phyloP scores from a whole-genome alignment of 2,888 invertebrate genomes.

The Boloria euphrosyne region DNA sequence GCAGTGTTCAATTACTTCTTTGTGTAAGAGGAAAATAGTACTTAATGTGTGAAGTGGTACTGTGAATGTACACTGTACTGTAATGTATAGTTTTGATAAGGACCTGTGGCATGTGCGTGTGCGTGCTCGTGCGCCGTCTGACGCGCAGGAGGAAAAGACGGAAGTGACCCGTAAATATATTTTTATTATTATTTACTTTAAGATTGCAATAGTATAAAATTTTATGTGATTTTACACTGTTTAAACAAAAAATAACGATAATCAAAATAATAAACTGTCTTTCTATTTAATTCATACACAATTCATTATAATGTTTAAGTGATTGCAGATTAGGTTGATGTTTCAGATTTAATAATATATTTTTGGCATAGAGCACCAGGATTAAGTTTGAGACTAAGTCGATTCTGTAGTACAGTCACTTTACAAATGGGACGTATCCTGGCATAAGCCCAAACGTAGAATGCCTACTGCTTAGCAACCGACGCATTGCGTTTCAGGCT shows the following conservation, averaged over 20 bases:
- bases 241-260: no score
- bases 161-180: conserved; percentile 48
- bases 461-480: conserved; percentile 14
- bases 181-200: conserved; percentile 1
- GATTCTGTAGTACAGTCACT: background rate
- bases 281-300: no score
- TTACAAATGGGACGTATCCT: conserved; percentile 19
- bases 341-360: no score
- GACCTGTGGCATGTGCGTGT: conserved; percentile 75
- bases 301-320: no score
- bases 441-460: conserved; percentile 19
- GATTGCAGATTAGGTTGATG: no score
- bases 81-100: conserved; percentile 76
- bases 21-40: background rate
- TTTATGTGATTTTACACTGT: background rate
- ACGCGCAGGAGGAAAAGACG: conserved; percentile 49
- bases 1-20: background rate
- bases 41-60: conserved; percentile 16
- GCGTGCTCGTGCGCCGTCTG: conserved; percentile 57
- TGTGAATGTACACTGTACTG: conserved; percentile 22
- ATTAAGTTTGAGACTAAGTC: no score
- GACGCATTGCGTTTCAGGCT: conserved; percentile 33
- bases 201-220: background rate
- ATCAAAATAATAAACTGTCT: no score
- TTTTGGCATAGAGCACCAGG: no score